Evolutionary conservation across 2,888 invertebrate genomes (phyloP), one percentile per base, ranked within the genome.

Genomic region (Glaucopsyche alexis): DNA sequence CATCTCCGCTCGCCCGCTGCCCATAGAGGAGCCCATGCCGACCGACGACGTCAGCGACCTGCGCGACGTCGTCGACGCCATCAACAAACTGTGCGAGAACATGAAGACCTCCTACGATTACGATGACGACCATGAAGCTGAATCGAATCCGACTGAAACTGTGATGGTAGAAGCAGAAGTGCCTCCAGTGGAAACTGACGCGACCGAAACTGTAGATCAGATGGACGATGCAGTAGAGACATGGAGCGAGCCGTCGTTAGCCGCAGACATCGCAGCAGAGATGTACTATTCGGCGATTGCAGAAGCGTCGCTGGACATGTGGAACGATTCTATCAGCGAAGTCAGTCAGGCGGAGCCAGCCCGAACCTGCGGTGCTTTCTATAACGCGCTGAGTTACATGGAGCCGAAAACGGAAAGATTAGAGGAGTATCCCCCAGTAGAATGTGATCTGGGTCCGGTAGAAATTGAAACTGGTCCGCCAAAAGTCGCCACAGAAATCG

Each of bases 11-110:
- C 49, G 49, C 60, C 38, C 81, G 0, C 82, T 89, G 2, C 88
- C 88, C n/a, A 86, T 87, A 14, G 88, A 88, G 66, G 82, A 85
- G 42, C 80, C 80, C 38, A 82, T 90, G 78, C 87, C 90, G 9
- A 76, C 82, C 1, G 87, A 83, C 29, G 91, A 89, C 79, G 87
- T 91, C 78, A 87, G 89, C 83, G 92, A 92, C 70, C 78, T 93
- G 5, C 80, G 85, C 6, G 93, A 93, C 79, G 93, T 93, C 29
- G 89, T 93, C 80, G 93, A 93, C 80, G 93, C 93, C 0, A 93
- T 93, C 79, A 93, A 93, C 79, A 83, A 85, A 72, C 83, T 93
- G 7, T 93, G 93, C 81, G 93, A 92, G 66, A 90, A 88, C 0
- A 93, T 93, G 93, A 88, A 88, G 77, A 87, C 89, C 0, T 89